A percentile compares a stretch with the other conserved stretches of the same genome.
Conservation (phyloP, 2,797 vertebrate genomes). For the Poecile montanus region DNA sequence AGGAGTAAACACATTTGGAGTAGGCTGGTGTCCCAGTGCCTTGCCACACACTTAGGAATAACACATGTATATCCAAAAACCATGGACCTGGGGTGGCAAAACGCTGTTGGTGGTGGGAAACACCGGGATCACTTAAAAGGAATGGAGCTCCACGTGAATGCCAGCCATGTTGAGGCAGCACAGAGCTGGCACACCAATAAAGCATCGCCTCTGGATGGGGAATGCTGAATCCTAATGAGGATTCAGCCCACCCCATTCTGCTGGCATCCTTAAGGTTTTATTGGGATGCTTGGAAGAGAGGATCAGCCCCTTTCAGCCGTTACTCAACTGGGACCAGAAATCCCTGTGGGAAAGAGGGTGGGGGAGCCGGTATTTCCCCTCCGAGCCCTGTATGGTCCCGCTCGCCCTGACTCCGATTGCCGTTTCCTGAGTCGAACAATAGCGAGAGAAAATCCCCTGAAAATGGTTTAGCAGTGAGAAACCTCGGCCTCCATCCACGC, state of each 20-base stretch:
- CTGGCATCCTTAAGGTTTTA: not conserved
- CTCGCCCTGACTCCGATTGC: not conserved
- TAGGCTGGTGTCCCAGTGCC: not conserved
- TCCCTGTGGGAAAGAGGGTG: constrained; percentile 14
- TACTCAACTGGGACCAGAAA: constrained; percentile 1
- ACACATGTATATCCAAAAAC: rapidly evolving
- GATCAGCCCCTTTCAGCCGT: not conserved
- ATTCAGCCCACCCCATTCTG: not conserved
- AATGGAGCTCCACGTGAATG: rapidly evolving
- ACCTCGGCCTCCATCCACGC: rapidly evolving
- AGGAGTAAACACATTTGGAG: not conserved
- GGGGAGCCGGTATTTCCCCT: constrained; percentile 44
- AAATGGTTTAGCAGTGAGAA: not conserved
- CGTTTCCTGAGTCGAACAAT: constrained; percentile 54
- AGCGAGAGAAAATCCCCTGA: constrained; percentile 6
- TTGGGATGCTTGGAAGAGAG: not conserved
- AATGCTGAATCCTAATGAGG: not conserved
- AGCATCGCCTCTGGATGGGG: not conserved
- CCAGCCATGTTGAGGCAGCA: rapidly evolving
- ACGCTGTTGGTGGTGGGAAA: not conserved
- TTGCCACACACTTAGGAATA: not conserved
- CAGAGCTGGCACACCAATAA: not conserved
- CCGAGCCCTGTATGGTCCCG: not conserved
- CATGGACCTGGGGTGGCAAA: rapidly evolving
- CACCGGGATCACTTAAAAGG: not conserved